These are phyloP conservation scores for Sebastiscus albofasciatus DNA, from an alignment of 2,797 vertebrate genomes.

Conservation along the genomic window DNA sequence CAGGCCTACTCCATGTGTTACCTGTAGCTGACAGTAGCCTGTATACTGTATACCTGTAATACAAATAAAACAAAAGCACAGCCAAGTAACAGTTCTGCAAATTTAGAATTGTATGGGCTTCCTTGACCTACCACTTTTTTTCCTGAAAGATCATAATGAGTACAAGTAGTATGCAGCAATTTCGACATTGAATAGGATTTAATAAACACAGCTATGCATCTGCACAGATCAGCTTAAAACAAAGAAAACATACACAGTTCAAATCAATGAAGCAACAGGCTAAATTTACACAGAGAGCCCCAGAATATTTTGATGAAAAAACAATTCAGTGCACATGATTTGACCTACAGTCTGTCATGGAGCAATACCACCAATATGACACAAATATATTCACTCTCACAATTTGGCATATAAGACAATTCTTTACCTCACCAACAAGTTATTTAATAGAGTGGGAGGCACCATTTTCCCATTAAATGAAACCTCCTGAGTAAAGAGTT, in stretches of 20 bases:
- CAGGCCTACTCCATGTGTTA: neutral
- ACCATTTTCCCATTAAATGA: neutral
- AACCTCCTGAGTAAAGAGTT: neutral
- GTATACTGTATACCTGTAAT: neutral
- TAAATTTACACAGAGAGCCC: neutral
- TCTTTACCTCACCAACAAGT: neutral
- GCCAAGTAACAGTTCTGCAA: neutral
- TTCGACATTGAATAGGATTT: neutral
- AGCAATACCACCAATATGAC: neutral
- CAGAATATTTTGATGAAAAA: neutral
- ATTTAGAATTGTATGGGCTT: neutral
- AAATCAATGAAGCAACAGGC: neutral
- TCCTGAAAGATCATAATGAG: neutral
- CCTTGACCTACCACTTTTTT: neutral
- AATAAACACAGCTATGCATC: neutral
- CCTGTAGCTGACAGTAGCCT: neutral
- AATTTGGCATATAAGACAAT: too few species aligned
- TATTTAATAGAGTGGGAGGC: neutral
- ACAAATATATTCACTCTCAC: neutral
- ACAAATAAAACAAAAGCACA: neutral
- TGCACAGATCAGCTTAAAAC: neutral
- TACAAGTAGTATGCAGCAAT: neutral
- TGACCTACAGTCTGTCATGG: neutral
- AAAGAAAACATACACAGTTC: neutral
- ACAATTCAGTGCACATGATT: neutral